A percentile compares a stretch with the other conserved stretches of the same genome.
These are phyloP conservation scores for Poeciliopsis paucimaculata DNA, from an alignment of 2,797 vertebrate species.

Conservation along the genomic window DNA sequence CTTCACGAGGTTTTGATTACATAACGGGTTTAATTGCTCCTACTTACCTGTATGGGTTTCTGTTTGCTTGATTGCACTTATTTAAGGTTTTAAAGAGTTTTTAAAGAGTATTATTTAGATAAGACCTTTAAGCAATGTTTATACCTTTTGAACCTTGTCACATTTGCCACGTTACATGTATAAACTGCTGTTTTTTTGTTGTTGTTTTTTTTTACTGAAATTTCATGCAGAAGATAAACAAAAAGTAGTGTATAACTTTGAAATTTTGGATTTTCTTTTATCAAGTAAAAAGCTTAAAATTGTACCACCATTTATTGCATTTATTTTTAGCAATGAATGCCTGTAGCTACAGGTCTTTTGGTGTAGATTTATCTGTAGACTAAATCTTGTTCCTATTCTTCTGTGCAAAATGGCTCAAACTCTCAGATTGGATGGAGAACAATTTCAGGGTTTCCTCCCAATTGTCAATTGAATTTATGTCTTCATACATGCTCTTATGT, in stretches of 20 bases:
- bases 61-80: not conserved
- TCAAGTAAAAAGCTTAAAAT: not conserved
- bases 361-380: not conserved
- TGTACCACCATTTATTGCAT: not conserved
- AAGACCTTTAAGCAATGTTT: not conserved
- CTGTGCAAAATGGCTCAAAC: not conserved
- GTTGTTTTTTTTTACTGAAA: not conserved
- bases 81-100: not conserved
- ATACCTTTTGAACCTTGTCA: not conserved
- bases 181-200: not conserved
- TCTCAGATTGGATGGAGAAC: not conserved
- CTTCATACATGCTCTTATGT: not conserved
- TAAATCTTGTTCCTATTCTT: not conserved
- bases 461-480: not conserved
- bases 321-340: not conserved
- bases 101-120: not conserved
- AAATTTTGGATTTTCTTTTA: not conserved
- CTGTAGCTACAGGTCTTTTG: not conserved
- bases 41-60: not conserved
- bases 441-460: not conserved
- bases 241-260: not conserved
- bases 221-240: not conserved
- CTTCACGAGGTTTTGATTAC: slow-evolving; percentile 10
- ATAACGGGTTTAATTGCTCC: not conserved
- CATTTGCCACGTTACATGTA: not conserved